Evolutionary conservation across 1,140 invertebrate genomes (phyloP).

Genomic region (Saccostrea echinata): DNA sequence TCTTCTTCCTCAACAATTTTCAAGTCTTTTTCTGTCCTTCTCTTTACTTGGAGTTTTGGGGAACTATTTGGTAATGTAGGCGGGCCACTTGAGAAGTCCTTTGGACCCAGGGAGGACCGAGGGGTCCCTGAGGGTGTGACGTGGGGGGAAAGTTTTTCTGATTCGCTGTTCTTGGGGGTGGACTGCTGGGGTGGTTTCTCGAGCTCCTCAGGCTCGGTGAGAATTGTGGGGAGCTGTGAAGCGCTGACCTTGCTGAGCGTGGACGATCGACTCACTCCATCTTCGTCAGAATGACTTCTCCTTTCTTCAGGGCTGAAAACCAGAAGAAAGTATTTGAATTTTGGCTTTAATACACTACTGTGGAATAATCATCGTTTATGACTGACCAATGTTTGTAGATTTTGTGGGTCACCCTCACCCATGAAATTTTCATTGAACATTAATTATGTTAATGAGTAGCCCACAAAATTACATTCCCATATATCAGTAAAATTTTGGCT

Average conservation of each 20-base stretch:
- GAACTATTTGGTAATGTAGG: not conserved
- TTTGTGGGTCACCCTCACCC: no score
- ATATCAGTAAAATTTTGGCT: not conserved
- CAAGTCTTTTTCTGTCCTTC: not conserved
- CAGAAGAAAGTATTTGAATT: constrained; percentile 32
- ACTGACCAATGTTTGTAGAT: no score
- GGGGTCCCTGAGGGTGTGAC: constrained; percentile 45
- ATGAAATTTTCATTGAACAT: no score
- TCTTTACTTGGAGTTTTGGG: constrained; percentile 7
- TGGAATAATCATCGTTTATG: no score
- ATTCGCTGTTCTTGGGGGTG: constrained; percentile 65
- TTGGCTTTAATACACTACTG: not conserved
- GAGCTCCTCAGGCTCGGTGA: constrained; percentile 61
- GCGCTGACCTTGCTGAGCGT: constrained; percentile 65
- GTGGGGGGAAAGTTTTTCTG: constrained; percentile 56
- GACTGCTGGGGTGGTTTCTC: constrained; percentile 75
- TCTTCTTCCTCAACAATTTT: constrained; percentile 55
- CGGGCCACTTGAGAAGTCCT: constrained; percentile 51
- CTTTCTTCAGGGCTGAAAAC: constrained; percentile 65
- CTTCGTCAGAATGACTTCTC: constrained; percentile 61
- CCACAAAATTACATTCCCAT: no score
- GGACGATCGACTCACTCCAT: constrained; percentile 55
- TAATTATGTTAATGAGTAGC: no score
- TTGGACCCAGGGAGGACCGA: constrained; percentile 44
- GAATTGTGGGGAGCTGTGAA: constrained; percentile 25